Conservation (phyloP, 92 coral and sea anemone genomes). For the Actinostola sp. region DNA sequence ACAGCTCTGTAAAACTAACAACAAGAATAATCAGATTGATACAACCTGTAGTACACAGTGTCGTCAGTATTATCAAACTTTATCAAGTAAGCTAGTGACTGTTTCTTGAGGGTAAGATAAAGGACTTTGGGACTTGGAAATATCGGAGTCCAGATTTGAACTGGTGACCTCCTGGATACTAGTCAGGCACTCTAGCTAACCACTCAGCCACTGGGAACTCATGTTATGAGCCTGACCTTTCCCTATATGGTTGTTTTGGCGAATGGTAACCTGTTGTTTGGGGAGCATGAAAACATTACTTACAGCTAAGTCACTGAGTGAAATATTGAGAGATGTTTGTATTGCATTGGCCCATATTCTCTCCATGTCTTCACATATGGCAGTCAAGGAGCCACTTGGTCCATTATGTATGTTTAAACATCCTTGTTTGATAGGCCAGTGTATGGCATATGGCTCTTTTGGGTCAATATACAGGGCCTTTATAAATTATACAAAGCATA, state of each 20-base stretch:
- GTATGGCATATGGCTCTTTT: slow-evolving; percentile 82
- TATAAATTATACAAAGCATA: not conserved
- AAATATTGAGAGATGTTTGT: slow-evolving; percentile 78
- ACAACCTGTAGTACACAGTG: not conserved
- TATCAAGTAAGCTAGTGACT: no score
- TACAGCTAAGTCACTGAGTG: slow-evolving; percentile 84
- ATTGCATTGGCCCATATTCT: slow-evolving; percentile 91
- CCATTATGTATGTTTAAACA: slow-evolving; percentile 85
- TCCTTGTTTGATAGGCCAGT: slow-evolving; percentile 96
- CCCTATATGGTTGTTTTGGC: no score
- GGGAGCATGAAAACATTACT: slow-evolving; percentile 12
- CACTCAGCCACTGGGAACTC: no score
- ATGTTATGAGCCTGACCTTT: no score
- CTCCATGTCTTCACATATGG: slow-evolving; percentile 90
- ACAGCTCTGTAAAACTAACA: slow-evolving; percentile 90
- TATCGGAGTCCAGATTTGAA: no score
- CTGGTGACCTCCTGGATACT: no score
- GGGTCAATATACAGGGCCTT: slow-evolving; percentile 91
- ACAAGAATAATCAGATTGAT: not conserved
- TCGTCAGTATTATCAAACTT: not conserved
- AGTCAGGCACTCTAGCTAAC: no score
- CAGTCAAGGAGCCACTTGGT: slow-evolving; percentile 88
- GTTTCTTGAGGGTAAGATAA: no score
- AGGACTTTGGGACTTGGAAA: no score
- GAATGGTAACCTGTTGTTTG: no score